A percentile compares a stretch with the other conserved stretches of the same genome.
Conservation (phyloP, 2,113 vertebrate species). For the Pandion haliaetus region DNA sequence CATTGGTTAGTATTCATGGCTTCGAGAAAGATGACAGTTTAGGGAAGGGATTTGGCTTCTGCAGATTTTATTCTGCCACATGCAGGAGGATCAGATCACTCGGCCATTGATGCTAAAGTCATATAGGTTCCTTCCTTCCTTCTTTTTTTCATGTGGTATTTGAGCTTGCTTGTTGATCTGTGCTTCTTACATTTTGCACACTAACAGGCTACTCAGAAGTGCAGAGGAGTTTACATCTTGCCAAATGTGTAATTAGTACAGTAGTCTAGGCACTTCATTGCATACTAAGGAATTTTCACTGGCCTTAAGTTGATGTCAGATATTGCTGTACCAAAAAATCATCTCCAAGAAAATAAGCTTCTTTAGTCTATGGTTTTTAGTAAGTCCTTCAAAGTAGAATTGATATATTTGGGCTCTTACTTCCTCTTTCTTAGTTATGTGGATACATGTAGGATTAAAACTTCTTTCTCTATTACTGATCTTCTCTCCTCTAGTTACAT, state of each 20-base stretch:
- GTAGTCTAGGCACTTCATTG: neutral
- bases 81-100: slow-evolving; percentile 13
- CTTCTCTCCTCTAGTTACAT: neutral
- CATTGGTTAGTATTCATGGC: neutral
- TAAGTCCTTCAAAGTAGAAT: slow-evolving; percentile 66
- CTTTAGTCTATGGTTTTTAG: slow-evolving; percentile 38
- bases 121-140: neutral
- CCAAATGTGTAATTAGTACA: neutral
- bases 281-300: neutral
- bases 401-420: slow-evolving; percentile 47
- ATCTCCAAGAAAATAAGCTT: slow-evolving; percentile 50
- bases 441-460: slow-evolving; percentile 3
- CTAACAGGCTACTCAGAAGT: neutral
- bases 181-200: neutral
- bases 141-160: neutral
- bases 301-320: neutral
- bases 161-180: neutral
- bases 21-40: neutral
- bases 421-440: slow-evolving; percentile 4
- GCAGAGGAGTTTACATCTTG: neutral
- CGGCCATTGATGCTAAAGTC: neutral
- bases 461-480: neutral
- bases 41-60: slow-evolving; percentile 25
- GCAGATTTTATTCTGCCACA: slow-evolving; percentile 13
- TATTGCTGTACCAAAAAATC: neutral